Conservation (phyloP, 2,113 vertebrate species). For the Brachyhypopomus occidentalis region DNA sequence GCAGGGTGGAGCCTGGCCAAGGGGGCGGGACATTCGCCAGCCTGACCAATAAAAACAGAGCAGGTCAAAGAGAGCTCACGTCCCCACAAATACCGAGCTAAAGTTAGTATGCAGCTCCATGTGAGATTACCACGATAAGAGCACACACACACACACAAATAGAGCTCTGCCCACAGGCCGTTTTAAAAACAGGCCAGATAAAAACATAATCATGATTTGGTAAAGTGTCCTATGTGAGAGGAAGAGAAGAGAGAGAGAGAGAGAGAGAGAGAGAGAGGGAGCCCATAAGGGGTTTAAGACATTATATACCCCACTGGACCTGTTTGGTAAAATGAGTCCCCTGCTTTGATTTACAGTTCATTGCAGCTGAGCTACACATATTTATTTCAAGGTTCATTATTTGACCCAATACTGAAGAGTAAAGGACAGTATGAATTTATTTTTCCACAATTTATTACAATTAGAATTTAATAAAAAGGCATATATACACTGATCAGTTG, state of each 20-base stretch:
- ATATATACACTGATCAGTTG: conserved; percentile 69
- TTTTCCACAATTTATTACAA: conserved; percentile 69
- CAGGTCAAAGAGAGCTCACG: conserved; percentile 68
- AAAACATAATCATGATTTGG: conserved; percentile 44
- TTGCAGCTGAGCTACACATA: conserved; percentile 19
- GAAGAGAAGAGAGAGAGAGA: background rate
- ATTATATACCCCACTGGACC: conserved; percentile 1
- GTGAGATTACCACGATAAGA: conserved; percentile 66
- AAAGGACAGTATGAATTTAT: conserved; percentile 74
- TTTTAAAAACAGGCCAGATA: conserved; percentile 44
- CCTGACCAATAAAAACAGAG: conserved; percentile 74
- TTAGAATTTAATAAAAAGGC: conserved; percentile 69
- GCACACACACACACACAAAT: conserved; percentile 23
- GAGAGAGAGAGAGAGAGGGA: background rate
- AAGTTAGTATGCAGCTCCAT: conserved; percentile 69
- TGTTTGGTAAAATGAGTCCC: conserved; percentile 21
- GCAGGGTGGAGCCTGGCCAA: conserved; percentile 69
- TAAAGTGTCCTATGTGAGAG: conserved; percentile 19
- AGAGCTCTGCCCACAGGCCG: conserved; percentile 40
- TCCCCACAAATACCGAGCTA: conserved; percentile 56
- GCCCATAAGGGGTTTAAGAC: conserved; percentile 19
- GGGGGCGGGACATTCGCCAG: conserved; percentile 66
- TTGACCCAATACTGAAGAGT: conserved; percentile 56
- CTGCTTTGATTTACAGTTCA: conserved; percentile 21
- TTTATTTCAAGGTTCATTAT: background rate